Base-by-base conservation (phyloP, 92 coral and sea anemone genomes). In the Chrysogorgia sp. region DNA sequence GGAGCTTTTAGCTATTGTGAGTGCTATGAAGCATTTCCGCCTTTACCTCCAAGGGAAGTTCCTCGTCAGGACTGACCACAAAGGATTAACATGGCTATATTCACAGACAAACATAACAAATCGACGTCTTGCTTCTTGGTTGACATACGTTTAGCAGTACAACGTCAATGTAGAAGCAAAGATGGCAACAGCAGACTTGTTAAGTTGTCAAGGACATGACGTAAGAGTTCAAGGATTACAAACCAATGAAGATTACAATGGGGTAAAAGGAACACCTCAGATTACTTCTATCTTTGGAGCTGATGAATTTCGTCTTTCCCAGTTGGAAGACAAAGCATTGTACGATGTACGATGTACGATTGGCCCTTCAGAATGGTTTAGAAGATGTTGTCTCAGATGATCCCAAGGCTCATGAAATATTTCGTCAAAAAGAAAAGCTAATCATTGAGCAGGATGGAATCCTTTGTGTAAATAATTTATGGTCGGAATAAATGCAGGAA, bases 111-210 rank as follows among this genome's bases (percentile, higher is more conserved):
- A 66, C 14, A 66, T 34, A 66, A 53, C 34, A 53, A 66, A 66
- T 66, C 52, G 74, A 34, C 52, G 74, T 8, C 52, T 66, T 31
- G 74, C 52, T 34, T 53, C 52, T n/a, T 66, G 74, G 74, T 34
- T 66, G 22, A 66, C 52, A 20, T 66, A 66, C 21, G 7, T 63
- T n/a, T 45, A 63, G 24, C 29, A 45, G 9, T 63, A 63, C 34
- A 32, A 35, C 1, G 29, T 63, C 34, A 63, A 40, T 32, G 70
- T 63, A n/a, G 70, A n/a, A n/a, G n/a, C n/a, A n/a, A n/a, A n/a
- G n/a, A n/a, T n/a, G n/a, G n/a, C n/a, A n/a, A n/a, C n/a, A n/a
- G n/a, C n/a, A n/a, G n/a, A n/a, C 35, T 21, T 31, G 31, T 13
- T 19, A 30, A 31, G 31, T 58, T 25, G 23, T 25, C 31, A 10